Conservation (phyloP, 1,140 invertebrate genomes). For the Brachionus angularis region DNA sequence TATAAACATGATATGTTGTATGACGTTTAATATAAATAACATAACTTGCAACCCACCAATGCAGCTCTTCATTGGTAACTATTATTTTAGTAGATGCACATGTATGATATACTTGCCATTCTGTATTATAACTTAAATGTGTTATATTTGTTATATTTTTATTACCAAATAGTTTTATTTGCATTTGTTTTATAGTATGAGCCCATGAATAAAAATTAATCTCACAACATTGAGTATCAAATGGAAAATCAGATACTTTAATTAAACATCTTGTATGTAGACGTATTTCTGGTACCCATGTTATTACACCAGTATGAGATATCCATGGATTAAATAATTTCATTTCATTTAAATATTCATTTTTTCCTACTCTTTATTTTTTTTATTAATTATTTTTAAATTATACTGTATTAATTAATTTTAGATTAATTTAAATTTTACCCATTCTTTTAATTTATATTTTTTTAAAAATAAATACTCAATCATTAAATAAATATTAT, state of each 20-base stretch:
- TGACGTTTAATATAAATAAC: constrained; percentile 40
- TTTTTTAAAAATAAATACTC: background rate
- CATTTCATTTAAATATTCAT: constrained; percentile 42
- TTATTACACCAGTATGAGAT: constrained; percentile 30
- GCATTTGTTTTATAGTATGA: constrained; percentile 42
- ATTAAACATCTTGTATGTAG: constrained; percentile 31
- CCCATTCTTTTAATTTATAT: constrained; percentile 21
- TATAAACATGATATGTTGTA: constrained; percentile 37
- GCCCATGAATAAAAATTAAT: constrained; percentile 43
- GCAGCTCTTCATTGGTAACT: constrained; percentile 23
- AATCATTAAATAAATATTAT: background rate
- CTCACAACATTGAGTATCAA: constrained; percentile 42
- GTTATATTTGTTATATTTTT: constrained; percentile 40
- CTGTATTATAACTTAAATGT: constrained; percentile 40
- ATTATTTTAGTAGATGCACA: constrained; percentile 34
- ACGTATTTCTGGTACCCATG: constrained; percentile 41
- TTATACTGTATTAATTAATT: no score
- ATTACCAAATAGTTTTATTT: constrained; percentile 28
- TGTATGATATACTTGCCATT: constrained; percentile 44
- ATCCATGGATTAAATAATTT: constrained; percentile 43
- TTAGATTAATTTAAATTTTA: background rate
- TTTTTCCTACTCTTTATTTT: constrained; percentile 27
- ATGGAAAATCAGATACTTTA: constrained; percentile 42
- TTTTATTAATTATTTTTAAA: no score
- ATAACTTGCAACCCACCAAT: constrained; percentile 41